A percentile compares a stretch with the other conserved stretches of the same genome.
phyloP scores from a whole-genome alignment of 1,140 invertebrate species.

The Phenacoccus solenopsis region DNA sequence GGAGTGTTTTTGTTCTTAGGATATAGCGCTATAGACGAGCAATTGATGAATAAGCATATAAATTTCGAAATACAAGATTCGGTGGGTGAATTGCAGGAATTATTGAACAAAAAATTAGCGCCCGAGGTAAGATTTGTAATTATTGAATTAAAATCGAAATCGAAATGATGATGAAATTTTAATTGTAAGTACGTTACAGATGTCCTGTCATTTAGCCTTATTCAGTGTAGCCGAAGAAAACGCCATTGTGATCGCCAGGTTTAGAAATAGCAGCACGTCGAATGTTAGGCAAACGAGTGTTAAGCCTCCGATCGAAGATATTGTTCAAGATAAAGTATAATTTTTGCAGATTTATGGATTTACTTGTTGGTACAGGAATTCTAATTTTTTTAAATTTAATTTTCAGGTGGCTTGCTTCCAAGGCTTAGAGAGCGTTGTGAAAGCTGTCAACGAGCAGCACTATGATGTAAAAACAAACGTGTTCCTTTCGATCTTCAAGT shows the following conservation, averaged over 20 bases:
- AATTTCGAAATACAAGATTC: conserved; percentile 42
- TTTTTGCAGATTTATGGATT: background rate
- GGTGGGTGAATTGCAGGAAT: background rate
- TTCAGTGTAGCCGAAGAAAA: background rate
- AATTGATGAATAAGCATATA: conserved; percentile 61
- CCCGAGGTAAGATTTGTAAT: conserved; percentile 5
- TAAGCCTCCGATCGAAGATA: background rate
- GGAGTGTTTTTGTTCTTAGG: conserved; percentile 77
- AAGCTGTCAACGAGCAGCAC: background rate
- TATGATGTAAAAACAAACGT: conserved; percentile 28
- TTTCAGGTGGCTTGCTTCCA: background rate
- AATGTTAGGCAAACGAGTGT: background rate
- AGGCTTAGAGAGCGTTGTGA: background rate
- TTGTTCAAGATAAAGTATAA: background rate
- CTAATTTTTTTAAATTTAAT: background rate
- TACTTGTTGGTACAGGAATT: background rate
- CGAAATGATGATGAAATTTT: background rate
- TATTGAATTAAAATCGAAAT: background rate
- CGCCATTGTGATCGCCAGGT: background rate
- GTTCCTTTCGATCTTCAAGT: conserved; percentile 75
- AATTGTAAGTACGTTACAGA: background rate
- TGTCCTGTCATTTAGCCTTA: background rate
- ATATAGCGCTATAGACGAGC: conserved; percentile 74
- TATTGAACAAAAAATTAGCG: background rate
- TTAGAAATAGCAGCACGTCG: background rate